phyloP scores from a whole-genome alignment of 2,113 vertebrate species.

The Miniopterus natalensis region DNA sequence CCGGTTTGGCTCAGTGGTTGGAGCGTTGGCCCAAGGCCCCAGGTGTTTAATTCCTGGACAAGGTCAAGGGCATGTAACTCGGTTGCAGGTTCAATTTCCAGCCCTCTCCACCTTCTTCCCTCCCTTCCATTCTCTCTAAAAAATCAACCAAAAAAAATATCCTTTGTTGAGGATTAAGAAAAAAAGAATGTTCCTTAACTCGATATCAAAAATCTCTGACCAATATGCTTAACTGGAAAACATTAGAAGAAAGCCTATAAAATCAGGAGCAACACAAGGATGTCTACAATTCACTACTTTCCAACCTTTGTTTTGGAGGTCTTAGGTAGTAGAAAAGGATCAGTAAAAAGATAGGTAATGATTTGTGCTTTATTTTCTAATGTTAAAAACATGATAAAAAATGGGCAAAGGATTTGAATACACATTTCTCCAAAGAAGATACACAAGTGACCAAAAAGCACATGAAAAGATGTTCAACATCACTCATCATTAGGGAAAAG shows the following conservation, averaged over 20 bases:
- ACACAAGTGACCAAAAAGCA: background rate
- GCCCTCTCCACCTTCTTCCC: no score
- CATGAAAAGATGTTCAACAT: background rate
- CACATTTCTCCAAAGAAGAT: background rate
- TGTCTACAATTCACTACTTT: background rate
- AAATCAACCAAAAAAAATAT: no score
- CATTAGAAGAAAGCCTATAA: conserved; percentile 5
- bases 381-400: conserved; percentile 20
- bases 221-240: background rate
- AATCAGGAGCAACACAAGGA: background rate
- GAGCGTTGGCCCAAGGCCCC: no score
- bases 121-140: no score
- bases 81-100: no score
- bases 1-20: no score
- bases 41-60: no score
- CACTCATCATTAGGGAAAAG: background rate
- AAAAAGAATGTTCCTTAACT: background rate
- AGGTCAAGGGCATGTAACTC: no score
- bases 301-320: background rate
- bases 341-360: background rate
- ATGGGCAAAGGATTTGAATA: background rate
- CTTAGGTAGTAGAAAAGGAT: background rate
- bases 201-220: background rate
- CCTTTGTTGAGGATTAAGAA: no score
- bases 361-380: conserved; percentile 27